Conservation (phyloP, 2,797 vertebrate genomes). For the Heterohyrax brucei region DNA sequence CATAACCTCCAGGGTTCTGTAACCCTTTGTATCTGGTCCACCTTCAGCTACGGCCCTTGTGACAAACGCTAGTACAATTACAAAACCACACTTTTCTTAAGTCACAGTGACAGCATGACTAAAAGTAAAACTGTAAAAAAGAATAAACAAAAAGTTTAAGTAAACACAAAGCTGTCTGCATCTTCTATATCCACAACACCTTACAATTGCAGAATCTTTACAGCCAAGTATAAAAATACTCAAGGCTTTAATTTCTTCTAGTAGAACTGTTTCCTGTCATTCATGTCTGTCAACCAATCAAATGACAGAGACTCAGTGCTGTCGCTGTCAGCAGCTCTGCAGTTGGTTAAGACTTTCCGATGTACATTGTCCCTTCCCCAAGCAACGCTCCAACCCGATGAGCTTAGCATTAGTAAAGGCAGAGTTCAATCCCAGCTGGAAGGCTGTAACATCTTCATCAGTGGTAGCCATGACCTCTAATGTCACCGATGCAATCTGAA, state of each 20-base stretch:
- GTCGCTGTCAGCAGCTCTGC: constrained; percentile 20
- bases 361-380: background rate
- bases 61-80: background rate
- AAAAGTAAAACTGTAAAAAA: background rate
- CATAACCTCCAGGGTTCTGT: background rate
- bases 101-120: background rate
- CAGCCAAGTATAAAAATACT: background rate
- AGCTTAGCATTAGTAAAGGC: background rate
- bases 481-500: background rate
- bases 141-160: background rate
- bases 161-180: background rate
- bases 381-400: background rate
- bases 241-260: background rate
- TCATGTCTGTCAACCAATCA: background rate
- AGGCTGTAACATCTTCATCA: constrained; percentile 49
- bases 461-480: background rate
- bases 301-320: constrained; percentile 26
- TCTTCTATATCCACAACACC: background rate
- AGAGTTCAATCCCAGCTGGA: background rate
- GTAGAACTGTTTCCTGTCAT: background rate
- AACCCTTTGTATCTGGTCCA: background rate
- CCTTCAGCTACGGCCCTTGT: background rate
- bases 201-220: background rate
- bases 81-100: background rate
- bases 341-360: background rate